Evolutionary conservation across 2,113 vertebrate species (phyloP).

Genomic region (Pseudorhombus dupliciocellatus): DNA sequence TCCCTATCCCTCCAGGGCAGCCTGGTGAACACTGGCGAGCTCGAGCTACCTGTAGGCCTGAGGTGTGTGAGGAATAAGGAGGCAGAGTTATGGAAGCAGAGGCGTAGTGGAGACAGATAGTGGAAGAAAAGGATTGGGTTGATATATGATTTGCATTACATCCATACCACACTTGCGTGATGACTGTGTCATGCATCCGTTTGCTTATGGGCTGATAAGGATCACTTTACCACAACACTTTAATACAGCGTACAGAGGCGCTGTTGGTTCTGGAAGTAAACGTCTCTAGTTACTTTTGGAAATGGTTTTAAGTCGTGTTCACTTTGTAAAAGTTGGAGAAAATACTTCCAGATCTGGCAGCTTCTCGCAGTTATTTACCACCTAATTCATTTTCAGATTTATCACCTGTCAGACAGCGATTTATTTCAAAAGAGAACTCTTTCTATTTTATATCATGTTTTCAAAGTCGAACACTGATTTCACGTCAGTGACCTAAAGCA

Average conservation of each 20-base stretch:
- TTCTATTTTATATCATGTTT: background rate
- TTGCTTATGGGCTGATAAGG: no score
- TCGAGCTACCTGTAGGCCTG: conserved; percentile 23
- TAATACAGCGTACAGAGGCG: no score
- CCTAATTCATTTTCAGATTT: no score
- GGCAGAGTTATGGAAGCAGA: background rate
- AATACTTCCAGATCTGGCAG: no score
- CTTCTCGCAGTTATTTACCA: no score
- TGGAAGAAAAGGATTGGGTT: conserved; percentile 1
- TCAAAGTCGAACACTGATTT: background rate
- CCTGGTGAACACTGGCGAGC: conserved; percentile 42
- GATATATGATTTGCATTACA: background rate
- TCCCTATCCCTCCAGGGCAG: conserved; percentile 56
- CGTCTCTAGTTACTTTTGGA: no score
- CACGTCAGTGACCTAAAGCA: conserved; percentile 22
- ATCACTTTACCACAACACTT: no score
- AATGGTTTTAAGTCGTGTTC: no score
- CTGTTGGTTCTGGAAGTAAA: no score
- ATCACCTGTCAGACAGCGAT: background rate
- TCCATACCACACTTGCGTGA: no score
- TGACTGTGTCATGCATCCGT: background rate
- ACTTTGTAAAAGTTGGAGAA: no score
- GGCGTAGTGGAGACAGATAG: conserved; percentile 14
- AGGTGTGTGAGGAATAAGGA: conserved; percentile 37
- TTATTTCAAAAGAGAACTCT: background rate